Percentiles rank a stretch among this genome's conserved stretches.
These are phyloP conservation scores for Origma solitaria DNA, from an alignment of 2,113 vertebrate species.

Conservation along the genomic window DNA sequence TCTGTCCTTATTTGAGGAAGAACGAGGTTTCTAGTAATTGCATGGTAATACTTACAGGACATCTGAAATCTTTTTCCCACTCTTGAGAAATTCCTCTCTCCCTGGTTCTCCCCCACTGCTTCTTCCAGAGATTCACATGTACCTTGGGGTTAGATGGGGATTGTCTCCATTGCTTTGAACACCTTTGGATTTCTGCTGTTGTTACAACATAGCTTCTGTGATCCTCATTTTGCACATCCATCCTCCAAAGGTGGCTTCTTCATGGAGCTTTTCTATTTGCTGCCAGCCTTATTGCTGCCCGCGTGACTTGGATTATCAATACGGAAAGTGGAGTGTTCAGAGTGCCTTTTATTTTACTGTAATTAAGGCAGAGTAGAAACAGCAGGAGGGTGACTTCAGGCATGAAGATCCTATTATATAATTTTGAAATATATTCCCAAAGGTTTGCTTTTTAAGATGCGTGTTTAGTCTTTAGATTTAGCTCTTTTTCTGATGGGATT, in stretches of 20 bases:
- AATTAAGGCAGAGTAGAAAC: constrained; percentile 3
- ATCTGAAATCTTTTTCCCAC: not conserved
- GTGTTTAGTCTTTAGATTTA: not conserved
- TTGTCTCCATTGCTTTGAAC: not conserved
- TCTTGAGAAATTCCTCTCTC: not conserved
- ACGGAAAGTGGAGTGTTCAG: not conserved
- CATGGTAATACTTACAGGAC: not conserved
- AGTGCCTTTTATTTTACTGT: not conserved
- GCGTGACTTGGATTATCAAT: not conserved
- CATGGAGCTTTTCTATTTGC: not conserved
- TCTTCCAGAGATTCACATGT: accelerated
- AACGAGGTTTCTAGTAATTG: not conserved
- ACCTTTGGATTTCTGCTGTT: not conserved
- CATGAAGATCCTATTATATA: not conserved
- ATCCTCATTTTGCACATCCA: not conserved
- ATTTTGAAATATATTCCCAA: not conserved
- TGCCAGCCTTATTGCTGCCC: not conserved
- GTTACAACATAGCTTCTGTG: not conserved
- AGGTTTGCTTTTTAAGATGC: not conserved
- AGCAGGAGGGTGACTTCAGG: not conserved
- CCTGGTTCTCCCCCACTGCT: not conserved
- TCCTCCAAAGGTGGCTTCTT: not conserved
- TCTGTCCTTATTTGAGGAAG: not conserved
- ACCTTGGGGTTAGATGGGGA: not conserved
- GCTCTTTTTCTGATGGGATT: not conserved